These are phyloP conservation scores for Halocynthia aurantium DNA, from an alignment of 23 tunicate genomes.

Conservation along the genomic window DNA sequence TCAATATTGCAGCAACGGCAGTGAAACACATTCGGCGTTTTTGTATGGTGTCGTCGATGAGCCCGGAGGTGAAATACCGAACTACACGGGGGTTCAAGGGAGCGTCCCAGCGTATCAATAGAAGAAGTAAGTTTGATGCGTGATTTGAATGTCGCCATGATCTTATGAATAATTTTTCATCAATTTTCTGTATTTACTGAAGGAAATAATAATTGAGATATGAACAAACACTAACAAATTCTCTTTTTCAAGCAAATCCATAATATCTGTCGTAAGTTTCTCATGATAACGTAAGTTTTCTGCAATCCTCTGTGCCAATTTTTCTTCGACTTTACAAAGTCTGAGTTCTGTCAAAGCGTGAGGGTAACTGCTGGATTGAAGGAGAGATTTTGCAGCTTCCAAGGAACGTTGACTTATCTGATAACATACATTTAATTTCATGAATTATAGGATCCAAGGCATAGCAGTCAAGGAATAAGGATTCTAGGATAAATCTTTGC, in stretches of 20 bases:
- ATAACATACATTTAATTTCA: neutral
- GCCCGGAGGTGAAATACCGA: constrained; percentile 12
- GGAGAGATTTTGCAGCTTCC: constrained; percentile 7
- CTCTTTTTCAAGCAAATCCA: constrained; percentile 8
- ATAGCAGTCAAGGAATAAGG: too few relatives aligned
- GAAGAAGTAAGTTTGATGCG: neutral
- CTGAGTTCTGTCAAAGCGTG: neutral
- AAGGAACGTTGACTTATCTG: constrained; percentile 10
- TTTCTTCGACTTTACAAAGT: constrained; percentile 10
- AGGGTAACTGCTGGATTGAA: constrained; percentile 7
- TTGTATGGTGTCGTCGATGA: constrained; percentile 52
- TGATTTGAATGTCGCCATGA: constrained; percentile 10
- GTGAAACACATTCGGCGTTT: constrained; percentile 37
- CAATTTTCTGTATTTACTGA: neutral
- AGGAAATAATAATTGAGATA: too few relatives aligned
- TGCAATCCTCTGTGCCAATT: neutral
- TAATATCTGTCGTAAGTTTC: constrained; percentile 1
- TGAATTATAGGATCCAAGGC: too few relatives aligned
- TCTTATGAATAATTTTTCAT: neutral
- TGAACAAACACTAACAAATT: neutral
- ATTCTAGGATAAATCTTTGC: too few relatives aligned
- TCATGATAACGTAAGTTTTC: constrained; percentile 10
- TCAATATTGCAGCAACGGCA: constrained; percentile 50
- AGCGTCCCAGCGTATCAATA: constrained; percentile 22
- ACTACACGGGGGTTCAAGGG: constrained; percentile 11